Conservation (phyloP, 2,888 invertebrate species). For the Dione juno region DNA sequence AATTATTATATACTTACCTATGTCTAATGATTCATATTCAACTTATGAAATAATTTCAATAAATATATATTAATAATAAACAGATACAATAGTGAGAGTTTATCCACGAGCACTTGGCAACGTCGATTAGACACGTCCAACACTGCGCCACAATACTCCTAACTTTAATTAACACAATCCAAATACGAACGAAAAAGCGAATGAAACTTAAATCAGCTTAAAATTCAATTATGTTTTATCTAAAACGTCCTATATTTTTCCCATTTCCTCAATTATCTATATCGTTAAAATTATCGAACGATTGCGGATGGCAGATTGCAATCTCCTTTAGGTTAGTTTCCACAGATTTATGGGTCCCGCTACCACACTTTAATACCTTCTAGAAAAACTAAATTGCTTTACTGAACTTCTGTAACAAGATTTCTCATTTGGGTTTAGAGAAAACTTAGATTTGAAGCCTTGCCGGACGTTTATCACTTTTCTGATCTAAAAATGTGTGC, state of each 20-base stretch:
- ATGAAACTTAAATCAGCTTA: constrained; percentile 11
- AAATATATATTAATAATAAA: not conserved
- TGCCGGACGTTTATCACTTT: constrained; percentile 21
- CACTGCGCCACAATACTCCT: not conserved
- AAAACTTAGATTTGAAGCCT: constrained; percentile 13
- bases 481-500: not conserved
- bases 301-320: constrained; percentile 71
- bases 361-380: constrained; percentile 71
- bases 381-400: constrained; percentile 60
- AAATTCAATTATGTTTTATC: constrained; percentile 42
- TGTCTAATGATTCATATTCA: not conserved
- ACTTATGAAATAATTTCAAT: not conserved
- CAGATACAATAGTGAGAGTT: not conserved
- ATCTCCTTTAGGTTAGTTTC: constrained; percentile 78
- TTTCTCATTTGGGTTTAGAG: constrained; percentile 36
- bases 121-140: not conserved
- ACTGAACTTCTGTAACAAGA: constrained; percentile 44
- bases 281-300: constrained; percentile 76
- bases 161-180: constrained; percentile 15
- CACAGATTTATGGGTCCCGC: constrained; percentile 74
- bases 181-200: constrained; percentile 12
- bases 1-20: not conserved
- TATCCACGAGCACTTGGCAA: not conserved
- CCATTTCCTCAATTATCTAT: constrained; percentile 61
- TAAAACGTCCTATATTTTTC: constrained; percentile 45